Conservation (phyloP, 1,140 invertebrate genomes). For the Danaus melanippus region DNA sequence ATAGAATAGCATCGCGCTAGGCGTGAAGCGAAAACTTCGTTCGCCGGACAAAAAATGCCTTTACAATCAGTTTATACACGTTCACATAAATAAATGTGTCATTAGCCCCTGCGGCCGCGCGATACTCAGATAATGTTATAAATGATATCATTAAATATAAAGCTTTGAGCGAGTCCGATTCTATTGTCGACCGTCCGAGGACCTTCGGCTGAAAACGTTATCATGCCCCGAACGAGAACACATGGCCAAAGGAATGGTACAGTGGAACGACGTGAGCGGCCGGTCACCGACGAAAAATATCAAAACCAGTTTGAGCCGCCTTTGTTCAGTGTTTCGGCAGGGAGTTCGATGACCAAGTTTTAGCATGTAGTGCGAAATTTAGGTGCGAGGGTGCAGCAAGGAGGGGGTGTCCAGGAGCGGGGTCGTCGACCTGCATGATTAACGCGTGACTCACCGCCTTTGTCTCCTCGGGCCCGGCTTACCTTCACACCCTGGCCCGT, state of each 20-base stretch:
- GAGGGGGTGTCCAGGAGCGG: slow-evolving; percentile 36
- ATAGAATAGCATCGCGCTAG: slow-evolving; percentile 30
- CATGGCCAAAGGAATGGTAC: slow-evolving; percentile 36
- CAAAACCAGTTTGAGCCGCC: slow-evolving; percentile 64
- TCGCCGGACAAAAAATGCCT: slow-evolving; percentile 22
- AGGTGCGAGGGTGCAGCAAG: slow-evolving; percentile 48
- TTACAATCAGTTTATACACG: slow-evolving; percentile 13
- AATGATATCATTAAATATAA: neutral
- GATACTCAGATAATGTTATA: too few relatives aligned
- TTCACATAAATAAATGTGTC: slow-evolving; percentile 12
- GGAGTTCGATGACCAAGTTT: slow-evolving; percentile 63
- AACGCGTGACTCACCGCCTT: slow-evolving; percentile 58
- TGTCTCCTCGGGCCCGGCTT: slow-evolving; percentile 40
- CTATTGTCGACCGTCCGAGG: slow-evolving; percentile 22
- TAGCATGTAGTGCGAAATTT: slow-evolving; percentile 43
- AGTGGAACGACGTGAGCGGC: slow-evolving; percentile 46
- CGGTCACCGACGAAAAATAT: slow-evolving; percentile 44
- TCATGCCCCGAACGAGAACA: slow-evolving; percentile 20
- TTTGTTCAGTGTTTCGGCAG: slow-evolving; percentile 55
- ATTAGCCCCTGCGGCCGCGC: too few relatives aligned
- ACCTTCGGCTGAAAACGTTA: slow-evolving; percentile 25
- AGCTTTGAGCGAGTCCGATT: slow-evolving; percentile 16
- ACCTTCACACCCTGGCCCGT: slow-evolving; percentile 28
- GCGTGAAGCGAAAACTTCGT: slow-evolving; percentile 29
- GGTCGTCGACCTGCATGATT: slow-evolving; percentile 52